A percentile compares a stretch with the other conserved stretches of the same genome.
Evolutionary conservation across 2,888 invertebrate genomes (phyloP).

Genomic region (Mesochorus sp.): DNA sequence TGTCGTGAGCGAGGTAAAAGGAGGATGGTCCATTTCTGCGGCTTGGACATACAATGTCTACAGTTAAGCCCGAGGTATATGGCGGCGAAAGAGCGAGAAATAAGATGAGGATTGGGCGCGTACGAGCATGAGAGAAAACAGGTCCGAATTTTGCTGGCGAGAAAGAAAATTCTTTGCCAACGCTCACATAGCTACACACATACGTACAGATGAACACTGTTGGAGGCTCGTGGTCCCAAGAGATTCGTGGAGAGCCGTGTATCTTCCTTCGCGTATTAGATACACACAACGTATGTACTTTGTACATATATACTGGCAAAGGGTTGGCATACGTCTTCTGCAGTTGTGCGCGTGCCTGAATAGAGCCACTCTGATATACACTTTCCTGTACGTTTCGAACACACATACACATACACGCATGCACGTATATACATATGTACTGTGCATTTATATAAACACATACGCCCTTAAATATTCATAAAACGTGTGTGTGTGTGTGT

Average conservation of each 20-base stretch:
- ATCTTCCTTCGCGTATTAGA: slow-evolving; percentile 57
- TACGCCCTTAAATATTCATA: not conserved
- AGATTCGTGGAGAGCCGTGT: slow-evolving; percentile 38
- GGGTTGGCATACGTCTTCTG: slow-evolving; percentile 36
- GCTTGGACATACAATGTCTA: slow-evolving; percentile 7
- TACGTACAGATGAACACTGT: not conserved
- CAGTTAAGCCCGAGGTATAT: slow-evolving; percentile 17
- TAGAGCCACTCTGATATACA: slow-evolving; percentile 41
- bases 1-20: slow-evolving; percentile 19
- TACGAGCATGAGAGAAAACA: slow-evolving; percentile 15
- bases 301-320: not conserved
- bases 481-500: not conserved
- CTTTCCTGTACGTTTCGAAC: slow-evolving; percentile 12
- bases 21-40: slow-evolving; percentile 16
- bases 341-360: slow-evolving; percentile 33
- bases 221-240: slow-evolving; percentile 37
- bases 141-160: slow-evolving; percentile 29
- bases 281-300: slow-evolving; percentile 48
- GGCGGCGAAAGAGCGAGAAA: slow-evolving; percentile 15
- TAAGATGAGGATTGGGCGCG: slow-evolving; percentile 7
- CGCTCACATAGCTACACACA: not conserved
- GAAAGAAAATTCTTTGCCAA: slow-evolving; percentile 34
- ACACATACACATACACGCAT: not conserved
- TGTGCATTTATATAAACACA: slow-evolving; percentile 48
- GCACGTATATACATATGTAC: not conserved